These are phyloP conservation scores for Stichodactyla mertensii DNA, from an alignment of 64 coral and sea anemone species.

Conservation along the genomic window DNA sequence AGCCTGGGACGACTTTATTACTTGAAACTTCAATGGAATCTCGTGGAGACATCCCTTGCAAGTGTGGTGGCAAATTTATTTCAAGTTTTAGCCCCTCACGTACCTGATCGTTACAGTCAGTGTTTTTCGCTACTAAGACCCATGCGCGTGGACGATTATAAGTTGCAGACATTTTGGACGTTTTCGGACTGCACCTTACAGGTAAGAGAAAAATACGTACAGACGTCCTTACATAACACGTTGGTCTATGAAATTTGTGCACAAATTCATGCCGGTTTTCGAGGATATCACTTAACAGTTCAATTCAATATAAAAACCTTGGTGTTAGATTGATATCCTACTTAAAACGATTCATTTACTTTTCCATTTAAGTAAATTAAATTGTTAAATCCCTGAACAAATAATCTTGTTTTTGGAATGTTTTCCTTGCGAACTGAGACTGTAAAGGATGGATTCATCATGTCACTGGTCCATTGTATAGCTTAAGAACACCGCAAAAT, in stretches of 20 bases:
- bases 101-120: neutral
- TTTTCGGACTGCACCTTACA: neutral
- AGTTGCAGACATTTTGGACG: neutral
- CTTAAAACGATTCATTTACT: too few species aligned
- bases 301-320: neutral
- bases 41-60: neutral
- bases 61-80: neutral
- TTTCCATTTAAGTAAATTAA: neutral
- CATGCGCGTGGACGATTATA: neutral
- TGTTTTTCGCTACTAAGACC: neutral
- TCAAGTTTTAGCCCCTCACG: neutral
- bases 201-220: neutral
- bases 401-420: neutral
- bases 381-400: neutral
- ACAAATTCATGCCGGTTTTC: neutral
- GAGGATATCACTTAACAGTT: neutral
- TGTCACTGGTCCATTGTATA: neutral
- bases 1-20: neutral
- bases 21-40: neutral
- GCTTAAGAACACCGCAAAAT: neutral
- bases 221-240: neutral
- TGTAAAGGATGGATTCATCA: neutral
- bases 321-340: neutral
- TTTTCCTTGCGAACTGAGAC: neutral
- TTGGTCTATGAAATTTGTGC: neutral